These are phyloP conservation scores for Clarias fuscus DNA, from an alignment of 2,797 vertebrate genomes.

Conservation along the genomic window DNA sequence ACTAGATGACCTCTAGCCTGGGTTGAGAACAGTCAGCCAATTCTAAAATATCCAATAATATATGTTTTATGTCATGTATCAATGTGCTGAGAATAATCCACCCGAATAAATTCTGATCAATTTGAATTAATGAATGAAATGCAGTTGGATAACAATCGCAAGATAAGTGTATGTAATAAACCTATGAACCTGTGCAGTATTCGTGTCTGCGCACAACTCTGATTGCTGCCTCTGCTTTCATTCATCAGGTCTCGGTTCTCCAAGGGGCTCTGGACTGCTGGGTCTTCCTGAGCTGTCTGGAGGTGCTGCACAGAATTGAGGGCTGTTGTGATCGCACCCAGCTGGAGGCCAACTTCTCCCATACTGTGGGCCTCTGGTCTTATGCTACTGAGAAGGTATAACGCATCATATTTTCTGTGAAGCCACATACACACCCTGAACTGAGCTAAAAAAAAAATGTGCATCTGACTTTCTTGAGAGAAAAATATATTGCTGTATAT, in stretches of 20 bases:
- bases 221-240: not conserved
- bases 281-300: conserved; percentile 97
- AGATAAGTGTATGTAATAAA: not conserved
- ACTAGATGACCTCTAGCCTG: not conserved
- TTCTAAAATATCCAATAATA: not conserved
- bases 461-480: not conserved
- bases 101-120: not conserved
- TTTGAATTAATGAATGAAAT: not conserved
- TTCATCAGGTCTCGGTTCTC: conserved; percentile 84
- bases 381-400: conserved; percentile 95
- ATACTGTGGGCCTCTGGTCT: conserved; percentile 94
- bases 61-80: not conserved
- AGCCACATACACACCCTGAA: not conserved
- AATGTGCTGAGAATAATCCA: not conserved
- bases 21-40: not conserved
- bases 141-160: not conserved
- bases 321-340: conserved; percentile 91
- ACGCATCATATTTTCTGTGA: not conserved
- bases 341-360: conserved; percentile 89
- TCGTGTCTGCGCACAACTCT: not conserved
- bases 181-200: not conserved
- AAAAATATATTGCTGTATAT: not conserved
- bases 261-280: conserved; percentile 95
- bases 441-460: not conserved
- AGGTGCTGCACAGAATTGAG: conserved; percentile 96